A percentile compares a stretch with the other conserved stretches of the same genome.
phyloP scores from a whole-genome alignment of 2,888 invertebrate species.

The Anoncus sp. region DNA sequence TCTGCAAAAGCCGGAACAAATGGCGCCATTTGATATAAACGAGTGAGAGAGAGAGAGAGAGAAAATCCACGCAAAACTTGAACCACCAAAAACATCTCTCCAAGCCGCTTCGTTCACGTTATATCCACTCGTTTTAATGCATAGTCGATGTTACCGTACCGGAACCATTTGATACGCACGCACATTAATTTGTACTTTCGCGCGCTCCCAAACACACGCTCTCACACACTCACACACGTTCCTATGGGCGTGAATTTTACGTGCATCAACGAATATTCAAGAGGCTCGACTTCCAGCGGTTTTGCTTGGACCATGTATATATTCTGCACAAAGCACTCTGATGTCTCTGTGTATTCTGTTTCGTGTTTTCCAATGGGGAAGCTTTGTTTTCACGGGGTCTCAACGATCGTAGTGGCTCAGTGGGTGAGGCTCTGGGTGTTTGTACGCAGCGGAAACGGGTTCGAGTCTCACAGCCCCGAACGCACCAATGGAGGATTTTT shows the following conservation, averaged over 20 bases:
- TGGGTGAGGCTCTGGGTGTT: no score
- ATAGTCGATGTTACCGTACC: constrained; percentile 72
- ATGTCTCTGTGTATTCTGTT: background rate
- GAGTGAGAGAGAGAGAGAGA: constrained; percentile 19
- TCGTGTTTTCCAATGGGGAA: background rate
- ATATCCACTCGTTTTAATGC: constrained; percentile 73
- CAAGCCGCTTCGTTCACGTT: constrained; percentile 26
- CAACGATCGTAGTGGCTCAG: no score
- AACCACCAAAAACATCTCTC: constrained; percentile 40
- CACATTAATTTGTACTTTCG: constrained; percentile 38
- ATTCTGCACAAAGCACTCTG: background rate
- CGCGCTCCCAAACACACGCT: no score
- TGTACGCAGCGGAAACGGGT: no score
- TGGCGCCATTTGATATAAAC: constrained; percentile 34
- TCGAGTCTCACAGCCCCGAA: no score
- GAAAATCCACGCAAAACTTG: constrained; percentile 14
- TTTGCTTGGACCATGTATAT: background rate
- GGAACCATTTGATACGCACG: constrained; percentile 34
- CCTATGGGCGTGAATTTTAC: constrained; percentile 25
- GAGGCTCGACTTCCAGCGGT: background rate
- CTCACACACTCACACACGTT: constrained; percentile 7
- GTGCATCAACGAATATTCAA: constrained; percentile 5
- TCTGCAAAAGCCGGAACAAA: constrained; percentile 54
- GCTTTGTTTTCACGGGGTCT: no score
- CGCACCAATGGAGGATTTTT: no score